These are phyloP conservation scores for Gobionotothen gibberifrons DNA, from an alignment of 2,797 vertebrate species.

Conservation along the genomic window DNA sequence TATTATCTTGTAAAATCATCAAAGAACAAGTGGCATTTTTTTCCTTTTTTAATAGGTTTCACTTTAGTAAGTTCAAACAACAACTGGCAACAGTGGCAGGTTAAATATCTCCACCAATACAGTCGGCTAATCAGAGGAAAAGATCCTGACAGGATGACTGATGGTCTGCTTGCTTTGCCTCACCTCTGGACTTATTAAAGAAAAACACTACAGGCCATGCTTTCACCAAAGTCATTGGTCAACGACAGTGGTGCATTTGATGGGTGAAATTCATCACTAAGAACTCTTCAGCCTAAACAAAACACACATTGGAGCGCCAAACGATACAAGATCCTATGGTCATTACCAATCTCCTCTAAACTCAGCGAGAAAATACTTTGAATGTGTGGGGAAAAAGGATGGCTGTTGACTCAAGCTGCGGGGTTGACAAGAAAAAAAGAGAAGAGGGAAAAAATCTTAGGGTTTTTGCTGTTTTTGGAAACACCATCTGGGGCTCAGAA, in stretches of 20 bases:
- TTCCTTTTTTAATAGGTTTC: no score
- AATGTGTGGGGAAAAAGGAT: conserved; percentile 54
- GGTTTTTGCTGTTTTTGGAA: conserved; percentile 51
- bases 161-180: conserved; percentile 75
- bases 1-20: no score
- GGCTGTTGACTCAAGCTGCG: conserved; percentile 68
- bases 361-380: conserved; percentile 64
- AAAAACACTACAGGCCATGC: conserved; percentile 76
- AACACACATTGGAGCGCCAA: conserved; percentile 63
- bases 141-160: conserved; percentile 76
- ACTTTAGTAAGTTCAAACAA: no score
- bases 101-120: conserved; percentile 66
- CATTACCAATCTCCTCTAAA: conserved; percentile 66
- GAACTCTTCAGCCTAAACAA: conserved; percentile 72
- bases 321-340: conserved; percentile 60
- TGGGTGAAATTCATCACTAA: conserved; percentile 78
- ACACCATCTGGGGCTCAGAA: conserved; percentile 47
- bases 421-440: conserved; percentile 47
- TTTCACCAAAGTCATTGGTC: conserved; percentile 72
- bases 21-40: no score
- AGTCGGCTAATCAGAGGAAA: conserved; percentile 64
- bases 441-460: conserved; percentile 29
- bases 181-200: conserved; percentile 84
- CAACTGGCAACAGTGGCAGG: conserved; percentile 45
- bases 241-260: conserved; percentile 66